Base-by-base conservation (phyloP, 2,888 invertebrate species). In the Drosophila peninsularis region DNA sequence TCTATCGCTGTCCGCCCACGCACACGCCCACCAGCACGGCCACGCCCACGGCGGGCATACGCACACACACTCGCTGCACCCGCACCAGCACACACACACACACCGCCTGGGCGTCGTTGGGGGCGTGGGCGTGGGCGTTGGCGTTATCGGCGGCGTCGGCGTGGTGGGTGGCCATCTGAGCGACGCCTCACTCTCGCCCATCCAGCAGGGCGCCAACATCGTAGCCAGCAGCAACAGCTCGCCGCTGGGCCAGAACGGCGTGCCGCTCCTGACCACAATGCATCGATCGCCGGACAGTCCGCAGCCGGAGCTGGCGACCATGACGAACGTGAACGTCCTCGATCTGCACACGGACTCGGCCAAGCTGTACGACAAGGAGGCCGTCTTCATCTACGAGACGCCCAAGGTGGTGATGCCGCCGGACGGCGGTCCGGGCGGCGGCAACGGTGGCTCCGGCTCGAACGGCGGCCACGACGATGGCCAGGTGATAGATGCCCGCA, bases 301-400 rank as follows among this genome's bases (percentile, higher is more conserved):
- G 84, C 96, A 95, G 84, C 94, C 96, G 74, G 95, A 97, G 93
- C 94, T 97, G 80, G 96, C 96, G 78, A 97, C 96, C 89, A 97
- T 97, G 97, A 97, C 96, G 71, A 96, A 97, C 63, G 97, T 97
- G 78, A 96, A 96, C 90, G 96, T 96, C 39, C 94, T 96, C 85
- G 96, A 96, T 89, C 94, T 95, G 88, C 94, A 92, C 67, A 91
- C 92, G 7, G 90, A 90, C 30, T 91, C 90, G 52, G 90, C 91
- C 11, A 92, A 93, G 71, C 80, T 93, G 5, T 92, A 92, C 70
- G 92, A 92, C 75, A 92, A 92, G 73, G 92, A 92, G 68, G 90
- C 92, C 0, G 92, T 92, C 2, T 92, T 91, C 27, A 92, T 92
- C 34, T 92, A 92, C 42, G 92, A 92, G 61, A 91, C 90, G 42